A percentile compares a stretch with the other conserved stretches of the same genome.
These are phyloP conservation scores for Lathamus discolor DNA, from an alignment of 2,113 vertebrate species.

Conservation along the genomic window DNA sequence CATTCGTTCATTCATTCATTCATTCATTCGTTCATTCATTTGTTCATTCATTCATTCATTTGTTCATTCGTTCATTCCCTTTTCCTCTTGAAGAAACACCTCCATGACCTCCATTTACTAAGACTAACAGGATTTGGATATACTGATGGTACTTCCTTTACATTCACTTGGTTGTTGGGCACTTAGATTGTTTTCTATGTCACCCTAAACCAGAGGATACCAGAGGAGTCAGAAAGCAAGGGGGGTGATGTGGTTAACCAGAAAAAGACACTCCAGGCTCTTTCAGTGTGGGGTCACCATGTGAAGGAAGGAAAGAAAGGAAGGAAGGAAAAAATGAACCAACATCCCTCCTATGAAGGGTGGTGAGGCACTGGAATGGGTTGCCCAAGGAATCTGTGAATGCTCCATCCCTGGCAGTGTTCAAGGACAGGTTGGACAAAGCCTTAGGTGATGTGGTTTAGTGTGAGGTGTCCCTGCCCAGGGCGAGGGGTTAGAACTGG, in stretches of 20 bases:
- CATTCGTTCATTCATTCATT: neutral
- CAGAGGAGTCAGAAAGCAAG: neutral
- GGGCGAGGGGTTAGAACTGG: too few species aligned
- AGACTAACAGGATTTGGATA: neutral
- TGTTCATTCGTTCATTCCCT: neutral
- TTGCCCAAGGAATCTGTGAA: too few species aligned
- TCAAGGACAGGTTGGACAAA: too few species aligned
- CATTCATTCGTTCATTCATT: neutral
- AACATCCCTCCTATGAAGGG: neutral
- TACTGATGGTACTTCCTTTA: neutral
- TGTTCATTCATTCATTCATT: neutral
- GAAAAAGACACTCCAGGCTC: neutral
- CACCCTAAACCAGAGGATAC: neutral
- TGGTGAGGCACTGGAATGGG: too few species aligned
- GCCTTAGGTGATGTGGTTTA: too few species aligned
- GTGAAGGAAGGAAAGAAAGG: neutral
- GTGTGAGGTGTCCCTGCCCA: too few species aligned
- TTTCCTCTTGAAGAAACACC: neutral
- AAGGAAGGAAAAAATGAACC: neutral
- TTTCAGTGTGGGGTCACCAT: neutral
- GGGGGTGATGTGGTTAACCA: neutral
- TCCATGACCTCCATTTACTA: neutral
- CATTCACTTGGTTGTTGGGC: neutral
- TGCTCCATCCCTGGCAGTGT: too few species aligned
- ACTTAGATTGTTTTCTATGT: neutral